Evolutionary conservation across 2,113 vertebrate genomes (phyloP).

Genomic region (Halcyon malimbica): DNA sequence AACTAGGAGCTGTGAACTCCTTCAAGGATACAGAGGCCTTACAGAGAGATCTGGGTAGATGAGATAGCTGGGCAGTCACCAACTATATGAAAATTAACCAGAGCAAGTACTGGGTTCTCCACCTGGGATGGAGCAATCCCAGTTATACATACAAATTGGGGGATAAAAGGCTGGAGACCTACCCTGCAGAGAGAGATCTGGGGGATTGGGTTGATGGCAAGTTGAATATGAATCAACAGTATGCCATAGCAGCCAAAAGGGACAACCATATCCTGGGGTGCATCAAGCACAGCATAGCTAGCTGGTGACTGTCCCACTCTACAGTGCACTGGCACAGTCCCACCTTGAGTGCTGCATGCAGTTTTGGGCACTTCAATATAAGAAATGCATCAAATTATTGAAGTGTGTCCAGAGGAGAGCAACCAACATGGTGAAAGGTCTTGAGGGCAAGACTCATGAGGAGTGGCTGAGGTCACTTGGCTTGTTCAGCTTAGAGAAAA

Average conservation of each 20-base stretch:
- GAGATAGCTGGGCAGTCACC: neutral
- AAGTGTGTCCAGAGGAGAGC: neutral
- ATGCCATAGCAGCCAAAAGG: neutral
- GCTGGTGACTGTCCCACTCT: neutral
- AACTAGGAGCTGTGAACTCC: neutral
- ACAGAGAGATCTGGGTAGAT: neutral
- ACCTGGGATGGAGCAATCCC: neutral
- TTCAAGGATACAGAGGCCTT: neutral
- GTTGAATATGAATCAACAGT: neutral
- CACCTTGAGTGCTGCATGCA: neutral
- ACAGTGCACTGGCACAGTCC: fast-evolving
- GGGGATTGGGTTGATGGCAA: neutral
- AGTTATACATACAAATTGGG: neutral
- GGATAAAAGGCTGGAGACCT: neutral
- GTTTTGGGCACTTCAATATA: neutral
- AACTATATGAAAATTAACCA: neutral
- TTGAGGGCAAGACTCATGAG: fast-evolving
- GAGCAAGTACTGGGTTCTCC: neutral
- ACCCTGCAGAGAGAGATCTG: fast-evolving
- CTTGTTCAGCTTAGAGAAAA: neutral
- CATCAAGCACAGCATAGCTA: neutral
- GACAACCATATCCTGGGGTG: neutral
- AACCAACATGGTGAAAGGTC: neutral
- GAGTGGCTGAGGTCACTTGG: neutral
- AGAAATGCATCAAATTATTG: neutral